These are phyloP conservation scores for Caprella mutica DNA, from an alignment of 2,888 invertebrate genomes.

Conservation along the genomic window DNA sequence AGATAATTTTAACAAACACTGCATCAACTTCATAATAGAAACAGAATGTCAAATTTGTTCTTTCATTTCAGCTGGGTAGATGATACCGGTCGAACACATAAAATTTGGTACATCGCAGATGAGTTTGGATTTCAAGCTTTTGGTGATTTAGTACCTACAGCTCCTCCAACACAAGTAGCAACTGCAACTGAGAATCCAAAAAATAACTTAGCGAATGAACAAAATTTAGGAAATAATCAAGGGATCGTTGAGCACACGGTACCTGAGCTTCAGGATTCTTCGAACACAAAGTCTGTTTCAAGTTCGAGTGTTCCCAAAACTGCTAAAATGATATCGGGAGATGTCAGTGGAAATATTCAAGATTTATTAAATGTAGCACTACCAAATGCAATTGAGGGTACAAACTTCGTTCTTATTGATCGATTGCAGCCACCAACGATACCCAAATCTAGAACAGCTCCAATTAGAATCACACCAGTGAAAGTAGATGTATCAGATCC, in stretches of 20 bases:
- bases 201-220: too few species aligned
- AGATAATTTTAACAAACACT: too few species aligned
- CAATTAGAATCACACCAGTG: constrained; percentile 11
- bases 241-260: not conserved
- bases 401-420: constrained; percentile 17
- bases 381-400: not conserved
- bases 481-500: constrained; percentile 9
- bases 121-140: constrained; percentile 23
- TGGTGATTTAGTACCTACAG: constrained; percentile 15
- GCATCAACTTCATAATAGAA: too few species aligned
- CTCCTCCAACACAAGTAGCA: not conserved
- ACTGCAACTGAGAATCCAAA: not conserved
- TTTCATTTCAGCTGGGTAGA: constrained; percentile 25
- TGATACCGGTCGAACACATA: constrained; percentile 12
- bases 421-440: constrained; percentile 12
- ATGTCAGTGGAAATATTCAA: not conserved
- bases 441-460: constrained; percentile 15
- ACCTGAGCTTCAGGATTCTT: too few species aligned
- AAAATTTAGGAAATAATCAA: too few species aligned
- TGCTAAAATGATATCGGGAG: not conserved
- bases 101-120: constrained; percentile 29
- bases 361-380: constrained; percentile 4
- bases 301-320: too few species aligned
- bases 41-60: too few species aligned
- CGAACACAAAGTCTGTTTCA: too few species aligned